Conservation (phyloP, 2,888 invertebrate genomes). For the Phoenoteleia sp. region DNA sequence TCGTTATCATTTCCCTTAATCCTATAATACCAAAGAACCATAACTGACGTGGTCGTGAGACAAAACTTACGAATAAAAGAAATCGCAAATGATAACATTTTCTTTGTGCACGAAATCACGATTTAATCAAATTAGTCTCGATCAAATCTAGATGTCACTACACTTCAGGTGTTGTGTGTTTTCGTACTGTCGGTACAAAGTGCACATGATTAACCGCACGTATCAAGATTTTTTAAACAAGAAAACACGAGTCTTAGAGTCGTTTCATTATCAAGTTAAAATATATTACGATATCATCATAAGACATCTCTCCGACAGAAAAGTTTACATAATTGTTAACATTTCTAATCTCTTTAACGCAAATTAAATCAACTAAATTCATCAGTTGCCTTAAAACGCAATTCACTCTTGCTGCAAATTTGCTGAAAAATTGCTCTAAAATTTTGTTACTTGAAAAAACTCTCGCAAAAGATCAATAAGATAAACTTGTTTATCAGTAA, state of each 20-base stretch:
- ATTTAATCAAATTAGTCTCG: constrained; percentile 29
- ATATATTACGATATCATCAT: constrained; percentile 32
- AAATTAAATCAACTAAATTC: too few relatives aligned
- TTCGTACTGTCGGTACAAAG: constrained; percentile 50
- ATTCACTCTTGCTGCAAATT: too few relatives aligned
- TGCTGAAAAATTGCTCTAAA: too few relatives aligned
- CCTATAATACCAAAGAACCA: neutral
- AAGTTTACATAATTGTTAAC: too few relatives aligned
- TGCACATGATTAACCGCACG: constrained; percentile 39
- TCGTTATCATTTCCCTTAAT: constrained; percentile 18
- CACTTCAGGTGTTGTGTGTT: constrained; percentile 30
- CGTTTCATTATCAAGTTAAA: constrained; percentile 39
- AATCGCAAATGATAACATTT: neutral
- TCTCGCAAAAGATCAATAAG: too few relatives aligned
- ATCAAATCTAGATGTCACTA: constrained; percentile 41
- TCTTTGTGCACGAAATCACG: constrained; percentile 12
- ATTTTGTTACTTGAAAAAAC: too few relatives aligned
- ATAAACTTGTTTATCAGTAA: neutral
- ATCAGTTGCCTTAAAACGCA: too few relatives aligned
- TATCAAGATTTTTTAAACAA: constrained; percentile 53
- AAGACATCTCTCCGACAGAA: constrained; percentile 30
- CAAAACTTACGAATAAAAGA: neutral
- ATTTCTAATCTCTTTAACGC: too few relatives aligned
- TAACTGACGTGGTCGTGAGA: neutral
- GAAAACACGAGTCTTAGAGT: constrained; percentile 15